Conservation (phyloP, 1,140 invertebrate genomes). For the Oreohelix idahoensis region DNA sequence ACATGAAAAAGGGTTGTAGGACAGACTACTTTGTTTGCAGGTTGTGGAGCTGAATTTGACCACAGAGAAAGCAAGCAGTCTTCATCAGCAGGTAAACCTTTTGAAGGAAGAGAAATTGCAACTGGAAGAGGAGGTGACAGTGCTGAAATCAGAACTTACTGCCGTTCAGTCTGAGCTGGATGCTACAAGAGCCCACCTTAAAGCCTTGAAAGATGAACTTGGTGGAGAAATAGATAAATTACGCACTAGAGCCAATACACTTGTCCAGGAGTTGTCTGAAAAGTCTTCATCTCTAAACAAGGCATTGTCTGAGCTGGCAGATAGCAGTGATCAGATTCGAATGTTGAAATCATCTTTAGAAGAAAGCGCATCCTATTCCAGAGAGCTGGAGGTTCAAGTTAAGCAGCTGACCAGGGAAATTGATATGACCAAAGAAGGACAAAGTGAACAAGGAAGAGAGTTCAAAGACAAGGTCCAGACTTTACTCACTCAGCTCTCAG, state of each 20-base stretch:
- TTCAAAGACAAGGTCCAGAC: constrained; percentile 52
- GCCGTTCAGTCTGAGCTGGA: constrained; percentile 22
- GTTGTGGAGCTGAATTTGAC: not conserved
- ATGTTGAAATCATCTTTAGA: constrained; percentile 22
- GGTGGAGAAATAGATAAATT: not conserved
- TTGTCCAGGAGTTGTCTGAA: constrained; percentile 28
- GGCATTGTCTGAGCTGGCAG: not conserved
- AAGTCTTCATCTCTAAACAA: constrained; percentile 29
- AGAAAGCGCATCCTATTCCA: constrained; percentile 18
- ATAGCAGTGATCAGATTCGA: not conserved
- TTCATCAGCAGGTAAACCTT: not conserved
- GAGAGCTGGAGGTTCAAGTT: constrained; percentile 44
- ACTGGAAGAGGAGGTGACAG: constrained; percentile 18
- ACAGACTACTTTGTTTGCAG: constrained; percentile 9
- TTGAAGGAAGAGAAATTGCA: not conserved
- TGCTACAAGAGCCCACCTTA: not conserved
- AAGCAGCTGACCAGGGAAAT: constrained; percentile 47
- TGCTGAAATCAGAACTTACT: constrained; percentile 11
- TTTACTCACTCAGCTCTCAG: constrained; percentile 51
- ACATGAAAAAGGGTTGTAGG: not conserved
- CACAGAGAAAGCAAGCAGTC: not conserved
- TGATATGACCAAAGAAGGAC: constrained; percentile 47
- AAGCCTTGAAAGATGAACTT: constrained; percentile 31
- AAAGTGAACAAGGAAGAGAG: constrained; percentile 48
- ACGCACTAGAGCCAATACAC: not conserved